Evolutionary conservation across 2,113 vertebrate species (phyloP).

Genomic region (Acanthisitta chloris): DNA sequence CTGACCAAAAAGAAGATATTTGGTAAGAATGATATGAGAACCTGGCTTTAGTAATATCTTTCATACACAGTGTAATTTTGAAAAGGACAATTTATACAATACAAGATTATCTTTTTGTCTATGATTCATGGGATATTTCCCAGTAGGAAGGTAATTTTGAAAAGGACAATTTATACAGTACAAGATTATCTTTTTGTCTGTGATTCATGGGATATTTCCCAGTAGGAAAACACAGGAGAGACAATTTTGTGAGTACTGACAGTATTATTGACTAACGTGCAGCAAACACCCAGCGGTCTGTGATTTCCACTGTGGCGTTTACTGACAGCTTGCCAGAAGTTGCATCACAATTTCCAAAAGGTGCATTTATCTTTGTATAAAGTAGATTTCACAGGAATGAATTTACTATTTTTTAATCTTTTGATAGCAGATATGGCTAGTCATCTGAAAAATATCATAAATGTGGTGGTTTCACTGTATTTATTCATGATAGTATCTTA

Average conservation of each 20-base stretch:
- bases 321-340: neutral
- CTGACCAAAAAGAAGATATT: neutral
- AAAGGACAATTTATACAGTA: neutral
- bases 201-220: neutral
- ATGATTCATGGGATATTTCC: neutral
- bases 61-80: neutral
- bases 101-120: neutral
- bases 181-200: neutral
- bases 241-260: neutral
- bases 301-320: neutral
- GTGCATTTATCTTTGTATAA: slow-evolving; percentile 1
- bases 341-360: neutral
- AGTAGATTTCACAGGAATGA: neutral
- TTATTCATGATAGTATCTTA: neutral
- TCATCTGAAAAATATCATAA: neutral
- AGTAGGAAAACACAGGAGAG: neutral
- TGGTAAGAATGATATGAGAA: neutral
- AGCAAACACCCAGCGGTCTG: neutral
- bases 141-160: no score
- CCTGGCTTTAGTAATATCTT: neutral
- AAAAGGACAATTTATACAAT: neutral
- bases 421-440: neutral
- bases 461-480: neutral
- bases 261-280: neutral
- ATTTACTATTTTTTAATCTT: neutral